Evolutionary conservation across 2,888 invertebrate genomes (phyloP), one percentile per base, ranked within the genome.

Genomic region (Chalcosyrphus nemorum): DNA sequence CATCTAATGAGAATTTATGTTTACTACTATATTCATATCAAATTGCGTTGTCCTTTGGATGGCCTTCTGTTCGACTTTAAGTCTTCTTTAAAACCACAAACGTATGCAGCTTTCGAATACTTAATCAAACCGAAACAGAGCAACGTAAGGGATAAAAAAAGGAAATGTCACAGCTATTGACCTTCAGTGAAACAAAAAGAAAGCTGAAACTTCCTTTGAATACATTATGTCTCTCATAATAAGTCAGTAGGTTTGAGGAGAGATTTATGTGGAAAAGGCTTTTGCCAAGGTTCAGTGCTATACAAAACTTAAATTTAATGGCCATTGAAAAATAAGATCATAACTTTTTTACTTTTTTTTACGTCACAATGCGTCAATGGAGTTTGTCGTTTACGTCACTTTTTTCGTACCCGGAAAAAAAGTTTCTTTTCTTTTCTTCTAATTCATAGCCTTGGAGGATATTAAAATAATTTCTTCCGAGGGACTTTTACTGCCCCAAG

Each of bases 181-280:
- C 70, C 70, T 70, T 56, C 24, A 15, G 35, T 1, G 4, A 24
- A n/a, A n/a, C n/a, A n/a, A n/a, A n/a, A n/a, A n/a, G n/a, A n/a
- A 32, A 45, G 7, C 19, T 24, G 54, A 29, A 41, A 29, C 29
- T 32, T 6, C 5, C 19, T 50, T 52, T 38, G 52, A 66, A 70
- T 45, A 57, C n/a, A 29, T 13, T 45, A 47, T 54, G 13, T 29
- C 21, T 4, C 7, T 7, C 27, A 21, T 47, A 21, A 15, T 4
- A 54, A 29, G 43, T 29, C 38, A 38, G 7, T 27, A 54, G 13
- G 27, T 5, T 15, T 11, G 1, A 38, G 15, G 13, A 9, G 32
- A 45, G 45, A 56, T 70, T 70, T 45, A 70, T 56, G 2, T 4
- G 43, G 9, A 56, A 45, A 56, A 35, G 57, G 56, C 19, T 35